Percentiles rank a stretch among this genome's conserved stretches.
These are phyloP conservation scores for Epirrhoe tristata DNA, from an alignment of 2,888 invertebrate species.

Conservation along the genomic window DNA sequence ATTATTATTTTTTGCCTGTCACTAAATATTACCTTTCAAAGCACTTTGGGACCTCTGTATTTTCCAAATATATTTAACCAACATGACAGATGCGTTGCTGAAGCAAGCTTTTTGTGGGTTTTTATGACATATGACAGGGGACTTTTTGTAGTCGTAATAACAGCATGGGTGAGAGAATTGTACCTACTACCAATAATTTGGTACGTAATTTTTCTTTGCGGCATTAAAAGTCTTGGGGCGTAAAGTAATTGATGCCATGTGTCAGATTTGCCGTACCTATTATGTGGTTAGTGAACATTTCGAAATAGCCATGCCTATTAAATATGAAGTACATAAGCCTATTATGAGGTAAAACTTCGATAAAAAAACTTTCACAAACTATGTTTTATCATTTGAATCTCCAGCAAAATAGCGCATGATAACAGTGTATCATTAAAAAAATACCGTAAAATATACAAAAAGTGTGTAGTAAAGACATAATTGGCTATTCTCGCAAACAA, in stretches of 20 bases:
- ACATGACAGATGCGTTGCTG: neutral
- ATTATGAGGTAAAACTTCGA: neutral
- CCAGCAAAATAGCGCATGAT: conserved; percentile 13
- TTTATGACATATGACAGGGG: conserved; percentile 5
- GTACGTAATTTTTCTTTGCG: conserved; percentile 4
- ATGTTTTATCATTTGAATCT: conserved; percentile 12
- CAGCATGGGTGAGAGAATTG: conserved; percentile 23
- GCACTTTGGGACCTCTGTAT: neutral
- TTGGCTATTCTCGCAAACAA: conserved; percentile 77
- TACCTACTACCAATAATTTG: conserved; percentile 23
- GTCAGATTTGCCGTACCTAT: conserved; percentile 7
- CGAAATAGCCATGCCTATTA: neutral
- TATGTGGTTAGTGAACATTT: conserved; percentile 6
- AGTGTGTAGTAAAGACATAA: conserved; percentile 75
- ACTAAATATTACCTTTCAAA: neutral
- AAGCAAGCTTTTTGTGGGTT: conserved; percentile 19
- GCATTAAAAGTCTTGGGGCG: conserved; percentile 23
- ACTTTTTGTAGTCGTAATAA: conserved; percentile 22
- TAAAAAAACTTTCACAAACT: conserved; percentile 14
- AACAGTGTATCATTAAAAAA: conserved; percentile 37
- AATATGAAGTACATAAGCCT: too few relatives aligned
- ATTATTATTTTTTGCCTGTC: too few relatives aligned
- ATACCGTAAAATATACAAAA: conserved; percentile 62
- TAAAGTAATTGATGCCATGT: conserved; percentile 17
- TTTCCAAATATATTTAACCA: neutral